phyloP scores from a whole-genome alignment of 2,113 vertebrate genomes.

The Brachyhypopomus occidentalis region DNA sequence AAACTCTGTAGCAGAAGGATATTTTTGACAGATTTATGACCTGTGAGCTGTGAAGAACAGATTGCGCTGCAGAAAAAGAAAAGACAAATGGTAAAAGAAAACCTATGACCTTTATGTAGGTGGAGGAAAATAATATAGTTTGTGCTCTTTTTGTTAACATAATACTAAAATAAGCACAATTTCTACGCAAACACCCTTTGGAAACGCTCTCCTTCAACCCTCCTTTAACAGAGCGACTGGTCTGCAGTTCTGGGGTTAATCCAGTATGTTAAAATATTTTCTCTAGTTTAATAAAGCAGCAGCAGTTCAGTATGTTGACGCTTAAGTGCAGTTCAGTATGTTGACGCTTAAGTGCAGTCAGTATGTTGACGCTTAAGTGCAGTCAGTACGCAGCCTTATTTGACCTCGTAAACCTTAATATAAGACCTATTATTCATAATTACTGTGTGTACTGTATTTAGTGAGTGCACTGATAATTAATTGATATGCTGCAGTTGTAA shows the following conservation, averaged over 20 bases:
- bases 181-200: conserved; percentile 1
- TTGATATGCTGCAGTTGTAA: too few species aligned
- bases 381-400: too few species aligned
- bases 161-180: conserved; percentile 12
- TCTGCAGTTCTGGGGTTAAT: conserved; percentile 15
- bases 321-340: too few species aligned
- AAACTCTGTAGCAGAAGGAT: conserved; percentile 23
- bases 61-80: background rate
- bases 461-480: too few species aligned
- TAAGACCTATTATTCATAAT: too few species aligned
- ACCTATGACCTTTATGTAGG: conserved; percentile 15
- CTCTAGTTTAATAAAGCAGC: background rate
- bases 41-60: conserved; percentile 20
- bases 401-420: too few species aligned
- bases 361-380: too few species aligned
- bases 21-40: background rate
- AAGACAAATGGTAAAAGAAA: conserved; percentile 22
- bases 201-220: background rate
- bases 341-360: too few species aligned
- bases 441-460: too few species aligned
- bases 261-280: background rate
- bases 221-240: background rate
- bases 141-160: conserved; percentile 22
- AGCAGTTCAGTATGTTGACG: too few species aligned
- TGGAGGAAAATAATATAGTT: conserved; percentile 34